Evolutionary conservation across 2,113 vertebrate species (phyloP).

Genomic region (Callionymus lyra): DNA sequence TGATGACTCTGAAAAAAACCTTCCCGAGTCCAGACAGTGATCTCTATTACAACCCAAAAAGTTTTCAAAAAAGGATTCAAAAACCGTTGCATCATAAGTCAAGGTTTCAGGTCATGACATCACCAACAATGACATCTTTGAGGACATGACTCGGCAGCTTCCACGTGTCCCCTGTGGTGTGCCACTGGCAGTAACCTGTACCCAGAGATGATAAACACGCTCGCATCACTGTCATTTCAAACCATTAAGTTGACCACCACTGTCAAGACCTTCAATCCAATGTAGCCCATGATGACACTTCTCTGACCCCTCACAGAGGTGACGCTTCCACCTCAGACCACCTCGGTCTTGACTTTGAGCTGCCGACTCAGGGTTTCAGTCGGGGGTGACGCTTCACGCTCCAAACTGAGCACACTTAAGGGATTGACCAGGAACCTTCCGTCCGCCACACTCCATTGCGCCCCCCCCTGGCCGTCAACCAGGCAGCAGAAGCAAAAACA

Average conservation of each 20-base stretch:
- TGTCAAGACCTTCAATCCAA: slow-evolving; percentile 17
- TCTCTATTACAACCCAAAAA: too few relatives aligned
- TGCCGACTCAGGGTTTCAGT: slow-evolving; percentile 20
- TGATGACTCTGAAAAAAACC: too few relatives aligned
- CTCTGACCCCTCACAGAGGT: slow-evolving; percentile 12
- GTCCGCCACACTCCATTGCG: slow-evolving; percentile 43
- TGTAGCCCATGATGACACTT: slow-evolving; percentile 19
- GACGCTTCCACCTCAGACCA: slow-evolving; percentile 1
- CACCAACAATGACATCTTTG: slow-evolving; percentile 24
- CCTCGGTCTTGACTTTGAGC: slow-evolving; percentile 18
- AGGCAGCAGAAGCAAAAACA: slow-evolving; percentile 41
- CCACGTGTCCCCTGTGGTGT: slow-evolving; percentile 33
- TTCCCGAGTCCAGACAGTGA: too few relatives aligned
- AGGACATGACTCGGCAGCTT: slow-evolving; percentile 55
- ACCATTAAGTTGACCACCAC: slow-evolving; percentile 32
- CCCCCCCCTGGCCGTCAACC: slow-evolving; percentile 32
- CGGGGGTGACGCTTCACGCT: slow-evolving; percentile 29
- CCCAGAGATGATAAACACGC: slow-evolving; percentile 24
- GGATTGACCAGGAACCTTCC: slow-evolving; percentile 40
- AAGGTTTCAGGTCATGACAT: slow-evolving; percentile 23
- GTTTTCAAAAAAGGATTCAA: not conserved
- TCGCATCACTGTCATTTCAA: slow-evolving; percentile 30
- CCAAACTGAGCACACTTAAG: slow-evolving; percentile 41
- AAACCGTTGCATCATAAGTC: not conserved
- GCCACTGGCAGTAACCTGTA: slow-evolving; percentile 29